Base-by-base conservation (phyloP, 2,888 invertebrate species). In the Sesia bembeciformis region DNA sequence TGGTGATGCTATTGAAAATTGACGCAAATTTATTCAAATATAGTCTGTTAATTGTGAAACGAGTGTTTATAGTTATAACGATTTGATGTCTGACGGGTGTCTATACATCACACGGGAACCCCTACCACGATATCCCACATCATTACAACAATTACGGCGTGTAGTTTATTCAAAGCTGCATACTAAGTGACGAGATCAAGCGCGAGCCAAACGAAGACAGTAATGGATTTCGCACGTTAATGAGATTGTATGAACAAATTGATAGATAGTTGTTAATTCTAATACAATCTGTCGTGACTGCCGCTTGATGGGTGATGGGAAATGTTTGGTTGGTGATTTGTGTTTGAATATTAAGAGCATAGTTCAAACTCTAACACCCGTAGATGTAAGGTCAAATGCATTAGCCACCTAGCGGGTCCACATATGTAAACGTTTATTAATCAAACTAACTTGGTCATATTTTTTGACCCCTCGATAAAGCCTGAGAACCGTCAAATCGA, bases 221-320 rank as follows among this genome's bases (percentile, higher is more conserved):
- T 73, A 80, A 83, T 86, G 81, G 78, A 46, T 46, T 46, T 23
- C 46, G 46, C 23, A 46, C 46, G 46, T 4, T 46, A 46, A 46
- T 46, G 46, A 8, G 8, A 46, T 6, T 3, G 4, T 23, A 8
- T 46, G 23, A 4, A 46, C 39, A 38, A 69, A 72, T 76, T 81
- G 78, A 80, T 83, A 70, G 75, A 80, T 83, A 67, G 74, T 67
- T 68, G 77, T 76, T 83, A 77, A 81, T 81, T 79, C 70, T 81
- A 78, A 82, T 84, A 80, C 77, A 72, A 85, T 82, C 83, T 85
- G 84, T 88, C 86, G 87, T 88, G 88, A 87, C 87, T 81, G 74
- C 74, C 67, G 76, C 75, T 77, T 76, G 82, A 80, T 81, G 72
- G 82, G 78, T 78, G 78, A 79, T 85, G 84, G 85, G 83, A 83